Percentiles rank a stretch among this genome's conserved stretches.
Evolutionary conservation across 1,140 invertebrate genomes (phyloP).

Genomic region (Paraescarpia echinospica): DNA sequence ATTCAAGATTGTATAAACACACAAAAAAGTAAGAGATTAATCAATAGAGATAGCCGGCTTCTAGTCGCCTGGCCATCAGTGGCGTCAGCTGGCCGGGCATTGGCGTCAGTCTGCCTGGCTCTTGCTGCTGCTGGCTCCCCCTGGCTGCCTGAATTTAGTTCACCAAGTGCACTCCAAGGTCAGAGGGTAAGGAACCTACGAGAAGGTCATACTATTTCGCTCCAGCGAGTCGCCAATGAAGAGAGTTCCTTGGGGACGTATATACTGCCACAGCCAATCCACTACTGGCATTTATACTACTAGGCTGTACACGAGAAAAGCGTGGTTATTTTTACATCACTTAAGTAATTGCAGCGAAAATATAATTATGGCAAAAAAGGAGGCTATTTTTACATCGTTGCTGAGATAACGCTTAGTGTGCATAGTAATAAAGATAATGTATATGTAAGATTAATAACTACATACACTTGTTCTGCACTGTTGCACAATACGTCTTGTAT

Average conservation of each 20-base stretch:
- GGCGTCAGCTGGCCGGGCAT: no score
- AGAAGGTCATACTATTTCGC: neutral
- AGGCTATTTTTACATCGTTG: no score
- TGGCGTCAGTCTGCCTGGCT: neutral
- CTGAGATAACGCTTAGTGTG: neutral
- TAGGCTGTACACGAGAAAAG: neutral
- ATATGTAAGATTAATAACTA: neutral
- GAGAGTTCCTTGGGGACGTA: neutral
- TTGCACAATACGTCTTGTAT: neutral
- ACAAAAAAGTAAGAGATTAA: neutral
- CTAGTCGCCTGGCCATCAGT: neutral
- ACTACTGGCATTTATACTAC: neutral
- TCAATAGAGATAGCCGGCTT: neutral
- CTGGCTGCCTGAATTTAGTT: neutral
- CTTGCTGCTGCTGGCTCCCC: neutral
- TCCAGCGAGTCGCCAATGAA: neutral
- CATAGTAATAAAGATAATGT: neutral
- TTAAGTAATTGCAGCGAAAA: neutral
- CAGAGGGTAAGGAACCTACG: neutral
- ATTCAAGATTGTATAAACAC: neutral
- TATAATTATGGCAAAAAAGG: neutral
- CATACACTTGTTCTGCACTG: neutral
- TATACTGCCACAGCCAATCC: neutral
- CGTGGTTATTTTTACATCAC: neutral
- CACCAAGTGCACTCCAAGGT: neutral